Conservation (phyloP, 2,797 vertebrate genomes). For the Melopsittacus undulatus region DNA sequence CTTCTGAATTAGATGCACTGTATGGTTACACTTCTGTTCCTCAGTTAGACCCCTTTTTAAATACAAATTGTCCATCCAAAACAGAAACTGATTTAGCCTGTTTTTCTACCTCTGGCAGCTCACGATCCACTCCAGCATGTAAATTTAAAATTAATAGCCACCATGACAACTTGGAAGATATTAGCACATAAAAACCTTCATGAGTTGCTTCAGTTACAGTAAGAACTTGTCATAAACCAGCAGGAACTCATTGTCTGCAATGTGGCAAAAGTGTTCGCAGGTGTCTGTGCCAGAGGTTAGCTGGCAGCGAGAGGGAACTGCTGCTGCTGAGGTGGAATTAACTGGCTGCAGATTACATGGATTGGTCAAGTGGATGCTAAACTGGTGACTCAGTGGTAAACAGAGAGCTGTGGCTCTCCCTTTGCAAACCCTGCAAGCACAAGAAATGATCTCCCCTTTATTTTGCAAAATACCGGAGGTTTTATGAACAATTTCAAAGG, state of each 20-base stretch:
- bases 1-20: neutral
- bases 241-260: neutral
- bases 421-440: neutral
- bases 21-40: neutral
- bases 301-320: neutral
- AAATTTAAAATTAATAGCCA: neutral
- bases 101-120: neutral
- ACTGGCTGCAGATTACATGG: neutral
- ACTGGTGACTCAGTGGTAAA: neutral
- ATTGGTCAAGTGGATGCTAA: neutral
- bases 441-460: neutral
- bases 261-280: neutral
- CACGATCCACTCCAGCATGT: neutral
- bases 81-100: neutral
- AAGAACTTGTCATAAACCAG: conserved; percentile 17
- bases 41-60: neutral
- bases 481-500: neutral
- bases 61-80: neutral
- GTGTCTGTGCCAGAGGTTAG: neutral
- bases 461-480: neutral
- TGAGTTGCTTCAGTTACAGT: neutral
- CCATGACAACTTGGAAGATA: neutral
- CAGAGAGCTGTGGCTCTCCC: neutral
- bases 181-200: neutral
- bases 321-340: neutral